Conservation (phyloP, 2,797 vertebrate genomes). For the Atherinosoma microstoma region DNA sequence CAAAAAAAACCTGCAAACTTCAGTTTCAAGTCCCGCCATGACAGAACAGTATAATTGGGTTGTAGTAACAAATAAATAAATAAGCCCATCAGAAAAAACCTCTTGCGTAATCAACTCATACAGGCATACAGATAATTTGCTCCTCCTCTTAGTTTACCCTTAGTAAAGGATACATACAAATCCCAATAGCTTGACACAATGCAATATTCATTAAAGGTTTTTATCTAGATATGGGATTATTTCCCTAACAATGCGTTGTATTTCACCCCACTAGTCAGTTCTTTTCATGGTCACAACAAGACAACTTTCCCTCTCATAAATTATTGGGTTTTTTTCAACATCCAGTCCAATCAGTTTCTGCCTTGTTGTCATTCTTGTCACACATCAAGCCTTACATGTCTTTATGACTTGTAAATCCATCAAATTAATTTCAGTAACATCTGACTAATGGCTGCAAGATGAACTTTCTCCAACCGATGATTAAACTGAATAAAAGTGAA, state of each 20-base stretch:
- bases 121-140: no score
- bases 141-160: no score
- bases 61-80: background rate
- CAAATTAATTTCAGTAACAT: conserved; percentile 56
- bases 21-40: background rate
- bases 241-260: background rate
- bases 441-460: conserved; percentile 28
- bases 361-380: background rate
- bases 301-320: background rate
- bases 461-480: conserved; percentile 14
- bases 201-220: conserved; percentile 38
- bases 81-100: background rate
- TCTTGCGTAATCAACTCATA: no score
- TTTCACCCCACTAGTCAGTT: conserved; percentile 13
- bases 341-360: conserved; percentile 5
- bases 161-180: no score
- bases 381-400: conserved; percentile 38
- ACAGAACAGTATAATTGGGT: background rate
- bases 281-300: conserved; percentile 15
- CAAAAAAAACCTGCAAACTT: background rate
- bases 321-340: conserved; percentile 1
- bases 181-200: conserved; percentile 18
- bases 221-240: conserved; percentile 29
- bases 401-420: conserved; percentile 37
- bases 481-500: background rate